A percentile compares a stretch with the other conserved stretches of the same genome.
phyloP scores from a whole-genome alignment of 2,888 invertebrate genomes.

The Cheilosia variabilis region DNA sequence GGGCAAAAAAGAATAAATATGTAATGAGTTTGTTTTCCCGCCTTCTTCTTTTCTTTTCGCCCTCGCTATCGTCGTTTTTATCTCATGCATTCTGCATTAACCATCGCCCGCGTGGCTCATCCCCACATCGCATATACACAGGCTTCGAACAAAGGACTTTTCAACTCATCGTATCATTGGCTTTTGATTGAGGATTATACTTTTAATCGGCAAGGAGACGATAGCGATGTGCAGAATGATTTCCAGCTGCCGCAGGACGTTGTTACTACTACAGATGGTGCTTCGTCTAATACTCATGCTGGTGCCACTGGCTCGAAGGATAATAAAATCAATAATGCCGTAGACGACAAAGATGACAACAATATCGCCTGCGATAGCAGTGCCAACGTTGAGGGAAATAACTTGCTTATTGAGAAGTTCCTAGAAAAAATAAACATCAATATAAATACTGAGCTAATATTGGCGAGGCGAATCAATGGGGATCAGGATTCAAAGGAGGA shows the following conservation, averaged over 20 bases:
- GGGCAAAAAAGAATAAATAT: constrained; percentile 60
- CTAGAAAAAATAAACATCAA: constrained; percentile 83
- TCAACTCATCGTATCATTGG: constrained; percentile 83
- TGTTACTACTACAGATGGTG: constrained; percentile 27
- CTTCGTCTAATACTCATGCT: constrained; percentile 41
- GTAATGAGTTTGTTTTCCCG: constrained; percentile 74
- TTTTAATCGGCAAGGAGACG: constrained; percentile 78
- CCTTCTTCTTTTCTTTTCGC: constrained; percentile 55
- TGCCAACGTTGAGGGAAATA: constrained; percentile 74
- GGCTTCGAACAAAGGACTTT: constrained; percentile 83
- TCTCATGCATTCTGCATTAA: constrained; percentile 51
- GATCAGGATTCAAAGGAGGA: constrained; percentile 78
- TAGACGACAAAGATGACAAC: constrained; percentile 66
- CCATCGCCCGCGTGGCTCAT: constrained; percentile 39
- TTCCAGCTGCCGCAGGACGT: constrained; percentile 49
- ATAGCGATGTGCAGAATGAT: constrained; percentile 45
- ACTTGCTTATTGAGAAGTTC: constrained; percentile 82
- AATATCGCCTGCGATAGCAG: constrained; percentile 42
- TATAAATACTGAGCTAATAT: constrained; percentile 83
- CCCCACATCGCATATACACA: constrained; percentile 75
- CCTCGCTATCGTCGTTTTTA: constrained; percentile 37
- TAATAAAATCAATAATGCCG: constrained; percentile 68
- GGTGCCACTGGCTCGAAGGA: constrained; percentile 39
- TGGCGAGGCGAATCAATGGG: constrained; percentile 80
- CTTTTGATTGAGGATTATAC: constrained; percentile 83